A percentile compares a stretch with the other conserved stretches of the same genome.
Conservation (phyloP, 1,140 invertebrate species). For the Scaptomyza montana region DNA sequence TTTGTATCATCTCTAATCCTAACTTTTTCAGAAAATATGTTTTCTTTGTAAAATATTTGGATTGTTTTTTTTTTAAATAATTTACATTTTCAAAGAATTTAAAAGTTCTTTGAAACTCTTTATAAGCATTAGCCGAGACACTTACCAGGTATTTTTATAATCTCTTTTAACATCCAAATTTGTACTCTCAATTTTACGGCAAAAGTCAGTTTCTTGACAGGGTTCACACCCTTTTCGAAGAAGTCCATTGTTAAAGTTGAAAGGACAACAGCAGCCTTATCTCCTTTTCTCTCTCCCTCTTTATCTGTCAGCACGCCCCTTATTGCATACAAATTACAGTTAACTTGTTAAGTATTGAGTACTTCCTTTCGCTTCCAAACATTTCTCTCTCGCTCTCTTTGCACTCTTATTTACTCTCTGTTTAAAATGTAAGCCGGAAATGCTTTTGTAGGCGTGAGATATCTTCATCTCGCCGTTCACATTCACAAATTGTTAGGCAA, state of each 20-base stretch:
- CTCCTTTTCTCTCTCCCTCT: not conserved
- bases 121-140: too few relatives aligned
- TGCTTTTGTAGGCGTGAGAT: slow-evolving; percentile 72
- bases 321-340: slow-evolving; percentile 15
- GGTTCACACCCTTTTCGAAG: slow-evolving; percentile 15
- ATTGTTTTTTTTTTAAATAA: too few relatives aligned
- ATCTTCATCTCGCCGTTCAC: slow-evolving; percentile 57
- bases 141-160: not conserved
- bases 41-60: too few relatives aligned
- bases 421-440: slow-evolving; percentile 64
- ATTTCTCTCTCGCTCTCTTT: not conserved
- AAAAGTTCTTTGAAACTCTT: too few relatives aligned
- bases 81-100: too few relatives aligned
- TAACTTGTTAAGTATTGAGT: slow-evolving; percentile 22
- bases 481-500: slow-evolving; percentile 10
- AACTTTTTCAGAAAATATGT: too few relatives aligned
- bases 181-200: not conserved
- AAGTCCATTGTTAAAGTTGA: slow-evolving; percentile 8
- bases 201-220: slow-evolving; percentile 9
- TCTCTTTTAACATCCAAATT: too few relatives aligned
- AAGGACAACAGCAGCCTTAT: not conserved
- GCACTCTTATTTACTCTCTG: not conserved
- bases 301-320: not conserved
- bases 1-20: too few relatives aligned
- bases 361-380: slow-evolving; percentile 18